A percentile compares a stretch with the other conserved stretches of the same genome.
phyloP scores from a whole-genome alignment of 1,140 invertebrate genomes.

The Linepithema humile region DNA sequence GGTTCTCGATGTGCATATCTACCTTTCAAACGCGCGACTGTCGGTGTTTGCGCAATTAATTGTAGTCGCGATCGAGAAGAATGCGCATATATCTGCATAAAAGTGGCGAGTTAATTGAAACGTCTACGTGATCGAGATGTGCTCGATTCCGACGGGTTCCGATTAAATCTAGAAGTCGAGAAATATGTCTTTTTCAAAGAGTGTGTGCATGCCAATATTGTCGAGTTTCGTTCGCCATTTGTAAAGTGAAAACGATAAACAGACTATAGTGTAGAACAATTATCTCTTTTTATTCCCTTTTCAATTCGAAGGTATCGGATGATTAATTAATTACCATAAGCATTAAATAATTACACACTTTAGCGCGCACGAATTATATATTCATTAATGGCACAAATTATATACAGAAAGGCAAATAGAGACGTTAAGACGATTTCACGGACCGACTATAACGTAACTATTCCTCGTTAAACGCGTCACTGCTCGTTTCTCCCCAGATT shows the following conservation, averaged over 20 bases:
- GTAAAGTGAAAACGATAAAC: not conserved
- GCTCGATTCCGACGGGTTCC: not conserved
- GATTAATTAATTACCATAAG: not conserved
- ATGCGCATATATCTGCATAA: not conserved
- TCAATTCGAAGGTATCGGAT: not conserved
- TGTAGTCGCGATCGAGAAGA: slow-evolving; percentile 22
- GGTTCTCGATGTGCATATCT: not conserved
- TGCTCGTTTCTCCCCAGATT: not conserved
- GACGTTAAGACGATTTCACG: not conserved
- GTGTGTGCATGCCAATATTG: not conserved
- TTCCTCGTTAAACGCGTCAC: not conserved
- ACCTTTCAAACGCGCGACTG: not conserved
- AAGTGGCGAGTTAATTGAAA: slow-evolving; percentile 32
- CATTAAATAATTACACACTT: not conserved
- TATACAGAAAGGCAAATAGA: not conserved
- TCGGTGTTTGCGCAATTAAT: slow-evolving; percentile 36
- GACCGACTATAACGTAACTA: not conserved
- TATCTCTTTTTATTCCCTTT: too few species aligned
- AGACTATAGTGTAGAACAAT: too few species aligned
- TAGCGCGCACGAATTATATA: too few species aligned
- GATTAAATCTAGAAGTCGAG: not conserved
- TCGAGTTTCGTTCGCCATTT: not conserved
- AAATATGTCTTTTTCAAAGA: not conserved
- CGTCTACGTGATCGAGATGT: not conserved
- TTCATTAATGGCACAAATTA: not conserved